Conservation (phyloP, 2,113 vertebrate genomes). For the Chamaetylas fuelleborni region DNA sequence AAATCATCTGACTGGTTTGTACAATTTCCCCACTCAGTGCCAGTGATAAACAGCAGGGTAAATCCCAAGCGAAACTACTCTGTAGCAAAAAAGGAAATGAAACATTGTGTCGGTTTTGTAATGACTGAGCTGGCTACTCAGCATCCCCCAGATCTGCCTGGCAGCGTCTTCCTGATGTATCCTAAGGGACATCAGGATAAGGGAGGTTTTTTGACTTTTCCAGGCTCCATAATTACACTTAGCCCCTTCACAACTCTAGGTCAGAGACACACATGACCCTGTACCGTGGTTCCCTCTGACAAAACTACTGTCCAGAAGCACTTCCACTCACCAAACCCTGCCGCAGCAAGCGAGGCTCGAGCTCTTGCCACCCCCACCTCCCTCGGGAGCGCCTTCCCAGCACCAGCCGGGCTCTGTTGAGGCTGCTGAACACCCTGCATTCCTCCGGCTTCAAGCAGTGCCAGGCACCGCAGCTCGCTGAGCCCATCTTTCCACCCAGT, state of each 20-base stretch:
- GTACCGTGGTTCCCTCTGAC: neutral
- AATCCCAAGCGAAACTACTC: neutral
- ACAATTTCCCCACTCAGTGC: neutral
- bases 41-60: accelerated
- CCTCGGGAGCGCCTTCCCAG: neutral
- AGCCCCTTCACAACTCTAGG: neutral
- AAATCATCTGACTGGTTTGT: neutral
- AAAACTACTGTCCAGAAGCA: neutral
- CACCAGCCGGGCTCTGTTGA: neutral
- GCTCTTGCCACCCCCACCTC: neutral
- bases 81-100: neutral
- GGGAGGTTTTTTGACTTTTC: neutral
- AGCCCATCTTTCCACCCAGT: neutral
- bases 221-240: neutral
- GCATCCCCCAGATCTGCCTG: neutral
- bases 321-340: neutral
- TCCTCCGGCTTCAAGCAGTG: slow-evolving; percentile 51
- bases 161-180: neutral
- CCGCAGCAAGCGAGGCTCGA: neutral
- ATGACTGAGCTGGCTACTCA: accelerated
- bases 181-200: neutral
- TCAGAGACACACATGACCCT: neutral
- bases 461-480: slow-evolving; percentile 66
- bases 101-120: neutral
- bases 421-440: slow-evolving; percentile 19